These are phyloP conservation scores for Chrysomallon squamiferum DNA, from an alignment of 1,140 invertebrate genomes.

Conservation along the genomic window DNA sequence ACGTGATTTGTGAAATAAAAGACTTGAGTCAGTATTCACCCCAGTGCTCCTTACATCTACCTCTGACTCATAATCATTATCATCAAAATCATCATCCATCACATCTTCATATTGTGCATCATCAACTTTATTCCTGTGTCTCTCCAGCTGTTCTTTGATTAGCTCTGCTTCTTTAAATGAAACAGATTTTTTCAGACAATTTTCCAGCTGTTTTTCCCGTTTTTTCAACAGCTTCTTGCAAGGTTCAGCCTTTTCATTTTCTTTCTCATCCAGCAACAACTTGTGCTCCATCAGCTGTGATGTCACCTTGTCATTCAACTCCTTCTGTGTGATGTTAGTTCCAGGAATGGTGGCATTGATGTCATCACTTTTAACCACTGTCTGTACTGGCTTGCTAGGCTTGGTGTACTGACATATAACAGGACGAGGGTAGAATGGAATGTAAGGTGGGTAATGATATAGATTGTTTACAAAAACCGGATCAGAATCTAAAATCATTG, in stretches of 20 bases:
- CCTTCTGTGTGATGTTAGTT: slow-evolving; percentile 42
- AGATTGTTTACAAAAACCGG: slow-evolving; percentile 9
- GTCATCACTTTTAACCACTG: slow-evolving; percentile 23
- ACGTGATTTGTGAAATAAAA: slow-evolving; percentile 23
- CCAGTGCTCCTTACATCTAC: slow-evolving; percentile 15
- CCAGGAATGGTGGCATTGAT: slow-evolving; percentile 40
- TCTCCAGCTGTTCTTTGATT: neutral
- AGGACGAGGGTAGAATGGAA: slow-evolving; percentile 16
- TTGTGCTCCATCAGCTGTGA: slow-evolving; percentile 35
- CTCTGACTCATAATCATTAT: slow-evolving; percentile 9
- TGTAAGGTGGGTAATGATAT: slow-evolving; percentile 31
- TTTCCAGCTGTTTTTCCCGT: slow-evolving; percentile 43
- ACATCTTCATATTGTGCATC: neutral
- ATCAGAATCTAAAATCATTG: slow-evolving; percentile 26
- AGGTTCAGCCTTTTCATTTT: slow-evolving; percentile 21
- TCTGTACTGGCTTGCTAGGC: neutral
- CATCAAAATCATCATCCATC: slow-evolving; percentile 3
- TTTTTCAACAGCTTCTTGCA: slow-evolving; percentile 31
- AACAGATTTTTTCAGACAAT: slow-evolving; percentile 45
- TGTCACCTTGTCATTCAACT: slow-evolving; percentile 48
- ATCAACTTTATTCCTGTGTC: neutral
- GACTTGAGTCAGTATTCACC: slow-evolving; percentile 42
- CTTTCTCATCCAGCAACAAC: slow-evolving; percentile 15
- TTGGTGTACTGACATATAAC: neutral
- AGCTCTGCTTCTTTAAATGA: slow-evolving; percentile 29